phyloP scores from a whole-genome alignment of 2,113 vertebrate genomes.

The Caretta caretta region DNA sequence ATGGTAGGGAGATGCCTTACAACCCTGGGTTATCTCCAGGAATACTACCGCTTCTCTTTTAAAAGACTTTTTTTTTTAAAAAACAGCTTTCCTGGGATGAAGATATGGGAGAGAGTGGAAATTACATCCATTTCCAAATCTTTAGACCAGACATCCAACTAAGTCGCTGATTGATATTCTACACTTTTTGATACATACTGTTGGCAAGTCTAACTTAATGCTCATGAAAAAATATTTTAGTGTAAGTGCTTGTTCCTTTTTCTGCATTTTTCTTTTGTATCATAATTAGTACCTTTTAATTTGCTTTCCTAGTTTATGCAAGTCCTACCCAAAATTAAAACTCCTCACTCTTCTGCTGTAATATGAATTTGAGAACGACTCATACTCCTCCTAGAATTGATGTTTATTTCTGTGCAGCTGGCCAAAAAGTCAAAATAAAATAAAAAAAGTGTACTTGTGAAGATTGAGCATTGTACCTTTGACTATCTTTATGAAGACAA shows the following conservation, averaged over 20 bases:
- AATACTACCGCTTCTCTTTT: background rate
- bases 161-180: background rate
- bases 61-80: background rate
- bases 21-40: background rate
- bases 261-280: background rate
- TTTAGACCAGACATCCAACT: background rate
- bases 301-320: background rate
- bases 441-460: background rate
- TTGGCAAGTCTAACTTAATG: background rate
- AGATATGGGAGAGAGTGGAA: background rate
- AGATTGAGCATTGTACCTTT: background rate
- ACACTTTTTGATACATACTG: background rate
- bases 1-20: background rate
- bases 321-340: background rate
- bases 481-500: background rate
- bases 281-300: background rate
- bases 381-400: background rate
- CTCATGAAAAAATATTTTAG: background rate
- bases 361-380: background rate
- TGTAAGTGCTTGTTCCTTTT: background rate
- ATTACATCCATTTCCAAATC: constrained; percentile 1
- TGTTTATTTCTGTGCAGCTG: background rate
- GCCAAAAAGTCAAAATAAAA: background rate
- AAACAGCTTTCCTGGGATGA: constrained; percentile 5
- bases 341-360: background rate